Evolutionary conservation across 2,797 vertebrate species (phyloP).

Genomic region (Garrulus glandarius): DNA sequence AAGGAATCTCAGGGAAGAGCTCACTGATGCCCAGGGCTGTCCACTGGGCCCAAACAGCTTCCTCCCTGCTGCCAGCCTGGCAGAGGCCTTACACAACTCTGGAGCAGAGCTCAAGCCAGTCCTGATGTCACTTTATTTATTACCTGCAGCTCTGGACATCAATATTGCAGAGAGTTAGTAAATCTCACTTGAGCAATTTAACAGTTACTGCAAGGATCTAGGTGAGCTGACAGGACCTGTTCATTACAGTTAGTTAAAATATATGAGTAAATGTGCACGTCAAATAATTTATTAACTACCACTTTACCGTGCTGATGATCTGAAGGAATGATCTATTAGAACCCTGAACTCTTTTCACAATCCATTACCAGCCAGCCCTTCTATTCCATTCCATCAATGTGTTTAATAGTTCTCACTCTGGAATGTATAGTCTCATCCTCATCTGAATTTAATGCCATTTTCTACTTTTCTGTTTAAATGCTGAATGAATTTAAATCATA

Average conservation of each 20-base stretch:
- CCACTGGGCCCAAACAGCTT: neutral
- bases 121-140: neutral
- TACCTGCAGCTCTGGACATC: neutral
- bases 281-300: slow-evolving; percentile 64
- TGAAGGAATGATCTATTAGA: slow-evolving; percentile 57
- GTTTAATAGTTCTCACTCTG: slow-evolving; percentile 16
- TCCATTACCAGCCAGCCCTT: slow-evolving; percentile 24
- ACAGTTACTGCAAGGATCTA: neutral
- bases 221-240: slow-evolving; percentile 29
- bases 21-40: neutral
- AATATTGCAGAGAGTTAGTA: neutral
- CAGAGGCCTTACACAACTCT: neutral
- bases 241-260: slow-evolving; percentile 47
- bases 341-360: neutral
- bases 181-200: neutral
- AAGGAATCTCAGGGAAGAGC: neutral
- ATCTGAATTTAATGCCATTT: slow-evolving; percentile 52
- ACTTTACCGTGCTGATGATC: neutral
- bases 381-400: neutral
- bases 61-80: neutral
- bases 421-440: neutral
- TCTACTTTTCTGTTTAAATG: slow-evolving; percentile 47
- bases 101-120: neutral
- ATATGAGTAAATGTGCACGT: neutral
- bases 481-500: slow-evolving; percentile 48